Evolutionary conservation across 2,113 vertebrate genomes (phyloP).

Genomic region (Todiramphus chloris): DNA sequence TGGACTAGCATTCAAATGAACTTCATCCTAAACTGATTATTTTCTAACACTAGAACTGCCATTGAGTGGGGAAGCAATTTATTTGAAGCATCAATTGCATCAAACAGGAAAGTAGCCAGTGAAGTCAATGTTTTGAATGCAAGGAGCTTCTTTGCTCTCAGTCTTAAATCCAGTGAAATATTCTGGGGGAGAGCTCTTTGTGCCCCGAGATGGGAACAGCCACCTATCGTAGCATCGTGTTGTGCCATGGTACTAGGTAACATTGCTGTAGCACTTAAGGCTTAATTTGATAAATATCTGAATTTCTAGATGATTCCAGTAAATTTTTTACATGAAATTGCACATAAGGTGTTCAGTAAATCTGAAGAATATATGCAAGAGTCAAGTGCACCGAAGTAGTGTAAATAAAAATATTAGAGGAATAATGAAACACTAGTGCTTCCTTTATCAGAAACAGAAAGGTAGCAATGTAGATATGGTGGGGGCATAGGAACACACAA

Average conservation of each 20-base stretch:
- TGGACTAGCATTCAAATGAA: constrained; percentile 21
- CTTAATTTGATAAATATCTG: not conserved
- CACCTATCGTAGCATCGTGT: not conserved
- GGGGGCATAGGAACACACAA: not conserved
- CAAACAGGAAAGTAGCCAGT: not conserved
- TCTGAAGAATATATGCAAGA: not conserved
- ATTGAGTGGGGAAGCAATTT: not conserved
- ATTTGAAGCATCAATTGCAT: not conserved
- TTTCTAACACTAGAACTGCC: not conserved
- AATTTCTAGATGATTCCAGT: not conserved
- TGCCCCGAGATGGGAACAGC: not conserved
- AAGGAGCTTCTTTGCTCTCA: not conserved
- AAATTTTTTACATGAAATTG: not conserved
- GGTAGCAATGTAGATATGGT: not conserved
- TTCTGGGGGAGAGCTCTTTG: not conserved
- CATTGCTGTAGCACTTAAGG: not conserved
- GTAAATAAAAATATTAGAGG: not conserved
- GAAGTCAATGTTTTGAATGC: not conserved
- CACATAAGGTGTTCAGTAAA: not conserved
- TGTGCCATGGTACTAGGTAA: not conserved
- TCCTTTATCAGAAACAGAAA: not conserved
- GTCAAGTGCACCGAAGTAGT: not conserved
- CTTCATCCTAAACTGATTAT: constrained; percentile 8
- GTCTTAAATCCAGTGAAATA: not conserved
- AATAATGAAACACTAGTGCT: not conserved